phyloP scores from a whole-genome alignment of 2,797 vertebrate species.

The Platalea minor region DNA sequence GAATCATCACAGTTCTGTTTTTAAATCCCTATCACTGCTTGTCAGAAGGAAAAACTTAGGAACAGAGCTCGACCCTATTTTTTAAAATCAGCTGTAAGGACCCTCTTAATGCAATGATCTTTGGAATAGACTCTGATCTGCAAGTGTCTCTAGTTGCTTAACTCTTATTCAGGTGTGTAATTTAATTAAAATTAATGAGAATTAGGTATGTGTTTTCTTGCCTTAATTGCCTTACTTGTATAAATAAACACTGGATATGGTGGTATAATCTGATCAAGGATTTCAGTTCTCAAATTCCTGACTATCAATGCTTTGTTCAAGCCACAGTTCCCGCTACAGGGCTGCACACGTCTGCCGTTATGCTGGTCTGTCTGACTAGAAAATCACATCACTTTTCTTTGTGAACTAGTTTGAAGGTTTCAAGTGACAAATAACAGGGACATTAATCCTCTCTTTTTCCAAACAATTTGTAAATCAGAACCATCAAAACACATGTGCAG shows the following conservation, averaged over 20 bases:
- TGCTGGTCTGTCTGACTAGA: background rate
- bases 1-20: background rate
- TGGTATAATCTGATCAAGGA: background rate
- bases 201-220: background rate
- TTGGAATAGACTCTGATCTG: background rate
- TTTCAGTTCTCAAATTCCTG: background rate
- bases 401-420: constrained; percentile 32
- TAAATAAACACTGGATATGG: background rate
- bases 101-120: background rate
- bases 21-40: background rate
- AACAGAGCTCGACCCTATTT: background rate
- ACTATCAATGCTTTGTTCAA: background rate
- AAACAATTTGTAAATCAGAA: constrained; percentile 64
- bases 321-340: background rate
- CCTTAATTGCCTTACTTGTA: background rate
- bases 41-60: background rate
- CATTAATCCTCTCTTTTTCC: constrained; percentile 49
- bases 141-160: background rate
- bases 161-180: background rate
- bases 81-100: background rate
- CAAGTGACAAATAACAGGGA: constrained; percentile 37
- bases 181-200: background rate
- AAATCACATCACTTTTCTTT: constrained; percentile 13
- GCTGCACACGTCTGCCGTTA: background rate
- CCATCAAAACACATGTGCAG: constrained; percentile 13